Evolutionary conservation across 2,797 vertebrate species (phyloP).

Genomic region (Champsocephalus gunnari): DNA sequence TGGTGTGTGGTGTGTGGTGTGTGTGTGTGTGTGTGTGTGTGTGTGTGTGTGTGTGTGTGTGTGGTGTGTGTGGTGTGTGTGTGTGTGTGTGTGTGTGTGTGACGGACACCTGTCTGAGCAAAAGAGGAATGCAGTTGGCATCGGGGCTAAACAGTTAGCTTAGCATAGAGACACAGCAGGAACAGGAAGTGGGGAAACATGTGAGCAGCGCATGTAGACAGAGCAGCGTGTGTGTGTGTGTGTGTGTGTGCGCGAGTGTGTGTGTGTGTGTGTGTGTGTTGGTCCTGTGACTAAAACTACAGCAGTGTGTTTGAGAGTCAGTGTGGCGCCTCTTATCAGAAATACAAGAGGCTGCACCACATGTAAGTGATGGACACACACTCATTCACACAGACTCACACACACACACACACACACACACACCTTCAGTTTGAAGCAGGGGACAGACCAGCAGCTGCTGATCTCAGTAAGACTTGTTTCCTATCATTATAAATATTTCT

Average conservation of each 20-base stretch:
- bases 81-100: conserved; percentile 1
- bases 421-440: conserved; percentile 20
- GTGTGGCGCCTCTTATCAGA: conserved; percentile 68
- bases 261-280: too few relatives aligned
- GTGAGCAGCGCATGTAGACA: too few relatives aligned
- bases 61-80: conserved; percentile 12
- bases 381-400: conserved; percentile 13
- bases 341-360: conserved; percentile 63
- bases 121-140: neutral
- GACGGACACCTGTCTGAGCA: neutral
- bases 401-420: conserved; percentile 18
- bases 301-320: conserved; percentile 27
- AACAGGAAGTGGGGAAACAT: too few relatives aligned
- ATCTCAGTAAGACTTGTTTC: conserved; percentile 45
- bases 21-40: neutral
- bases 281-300: neutral
- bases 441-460: conserved; percentile 23
- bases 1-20: conserved; percentile 7
- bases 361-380: conserved; percentile 57
- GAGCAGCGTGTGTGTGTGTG: too few relatives aligned
- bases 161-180: neutral
- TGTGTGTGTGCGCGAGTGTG: too few relatives aligned
- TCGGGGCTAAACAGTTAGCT: neutral
- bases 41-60: conserved; percentile 15
- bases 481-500: neutral